Base-by-base conservation (phyloP, 1,140 invertebrate genomes). In the Sarcophaga peregrina region DNA sequence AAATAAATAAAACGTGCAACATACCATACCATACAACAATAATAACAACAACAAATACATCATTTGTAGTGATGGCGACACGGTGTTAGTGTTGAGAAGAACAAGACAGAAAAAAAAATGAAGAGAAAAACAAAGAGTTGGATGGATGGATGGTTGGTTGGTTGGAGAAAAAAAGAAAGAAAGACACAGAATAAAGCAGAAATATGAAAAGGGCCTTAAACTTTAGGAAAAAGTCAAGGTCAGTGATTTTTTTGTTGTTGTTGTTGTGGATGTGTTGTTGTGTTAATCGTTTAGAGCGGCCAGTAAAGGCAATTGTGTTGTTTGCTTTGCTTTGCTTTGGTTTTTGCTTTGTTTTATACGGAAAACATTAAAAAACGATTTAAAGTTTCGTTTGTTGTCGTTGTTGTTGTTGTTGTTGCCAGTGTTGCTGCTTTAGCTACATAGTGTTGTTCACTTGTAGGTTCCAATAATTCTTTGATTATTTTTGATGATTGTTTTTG, bases 211-310 rank as follows among this genome's bases (percentile, higher is more conserved):
- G 75, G 75, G 75, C 75, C 75, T 78, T 78, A 78, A 78, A 78
- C 75, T 78, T 78, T 78, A 25, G n/a, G 75, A 50, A 78, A 78
- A 78, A 78, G 75, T 78, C 75, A 78, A 78, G 75, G 75, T 78
- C 75, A 78, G 75, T 78, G 75, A 78, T 78, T 78, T 78, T 76
- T 76, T n/a, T 76, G 45, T n/a, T 46, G 17, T 10, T 76, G 45
- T 47, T 46, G 68, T 17, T 37, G 20, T 46, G 11, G 45, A 6
- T 13, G 6, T 76, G 13, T 45, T 37, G 37, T n/a, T 47, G 74
- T 46, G 37, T 72, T 72, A 25, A 25, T 72, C 37, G 37, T 72
- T 17, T 72, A 25, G 20, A 25, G 62, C 62, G 20, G 20, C 6
- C 17, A 72, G 37, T 72, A 25, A 8, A 15, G 7, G 54, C 54